Evolutionary conservation across 2,888 invertebrate species (phyloP), one percentile per base, ranked within the genome.

Genomic region (Lottia gigantea): DNA sequence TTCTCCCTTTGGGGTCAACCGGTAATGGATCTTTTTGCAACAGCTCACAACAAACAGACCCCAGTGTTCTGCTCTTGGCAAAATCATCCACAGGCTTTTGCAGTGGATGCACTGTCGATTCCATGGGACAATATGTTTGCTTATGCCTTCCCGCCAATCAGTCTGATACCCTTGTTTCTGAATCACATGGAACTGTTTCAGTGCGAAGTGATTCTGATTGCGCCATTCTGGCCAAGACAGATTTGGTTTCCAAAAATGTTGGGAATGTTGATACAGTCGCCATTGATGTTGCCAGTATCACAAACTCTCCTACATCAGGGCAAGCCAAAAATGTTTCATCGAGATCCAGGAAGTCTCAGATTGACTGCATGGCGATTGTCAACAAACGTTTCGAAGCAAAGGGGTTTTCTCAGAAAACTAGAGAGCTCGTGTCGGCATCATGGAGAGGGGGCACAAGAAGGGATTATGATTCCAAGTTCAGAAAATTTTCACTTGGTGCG

Each of bases 351-450:
- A 55, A 16, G 26, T 12, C 62, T 75, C 26, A 67, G 66, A 16
- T 67, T 75, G 64, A 71, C 73, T 71, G 76, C 71, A 70, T 77
- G 74, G 76, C 73, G 70, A 16, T 70, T 74, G 40, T 72, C 74
- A 61, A 69, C 70, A 49, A 68, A 74, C 15, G 23, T 23, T 72
- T 74, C 67, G 64, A 70, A 65, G 25, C 69, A 55, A 69, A 62
- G 46, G 72, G 74, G 0, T 71, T 76, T 76, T 76, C 74, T 63
- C 46, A 63, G 49, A 46, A 72, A 6, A 64, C 71, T 75, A 68
- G 73, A 71, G 45, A 72, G 64, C 46, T 77, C 11, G 19, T 77
- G 16, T 19, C 63, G n/a, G 73, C 74, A 7, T 71, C 71, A 15
- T 73, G 76, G 74, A 70, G 73, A 64, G 40, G 65, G 31, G 75